Percentiles rank a stretch among this genome's conserved stretches.
phyloP scores from a whole-genome alignment of 2,888 invertebrate species.

The Luperina nickerlii region DNA sequence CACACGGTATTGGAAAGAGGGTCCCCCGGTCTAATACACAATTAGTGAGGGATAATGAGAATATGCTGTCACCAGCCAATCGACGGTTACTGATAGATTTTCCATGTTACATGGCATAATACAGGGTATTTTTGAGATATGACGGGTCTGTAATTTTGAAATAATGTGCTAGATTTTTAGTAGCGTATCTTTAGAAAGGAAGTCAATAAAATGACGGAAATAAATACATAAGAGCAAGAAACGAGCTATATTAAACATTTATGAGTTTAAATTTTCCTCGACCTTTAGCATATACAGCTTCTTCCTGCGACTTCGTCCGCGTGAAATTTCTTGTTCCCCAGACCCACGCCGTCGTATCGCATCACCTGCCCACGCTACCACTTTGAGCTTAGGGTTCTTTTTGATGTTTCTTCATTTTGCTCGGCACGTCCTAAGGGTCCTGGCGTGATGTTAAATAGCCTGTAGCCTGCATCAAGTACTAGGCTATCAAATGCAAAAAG shows the following conservation, averaged over 20 bases:
- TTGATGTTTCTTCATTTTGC: no score
- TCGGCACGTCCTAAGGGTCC: no score
- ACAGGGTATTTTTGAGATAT: conserved; percentile 16
- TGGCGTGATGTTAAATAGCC: no score
- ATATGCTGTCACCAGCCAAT: conserved; percentile 51
- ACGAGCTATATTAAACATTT: not conserved
- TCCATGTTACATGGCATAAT: conserved; percentile 39
- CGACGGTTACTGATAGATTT: conserved; percentile 40
- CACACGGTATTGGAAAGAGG: conserved; percentile 54
- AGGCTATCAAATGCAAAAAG: no score
- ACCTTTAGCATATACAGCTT: no score
- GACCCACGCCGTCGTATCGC: no score
- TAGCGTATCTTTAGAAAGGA: not conserved
- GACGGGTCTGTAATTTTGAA: not conserved
- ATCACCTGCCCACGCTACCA: no score
- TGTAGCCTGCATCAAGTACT: no score
- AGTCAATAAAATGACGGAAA: not conserved
- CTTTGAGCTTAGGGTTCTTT: no score
- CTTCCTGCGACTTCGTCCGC: no score
- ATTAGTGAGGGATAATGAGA: conserved; percentile 63
- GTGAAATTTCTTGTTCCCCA: no score
- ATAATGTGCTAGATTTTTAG: not conserved
- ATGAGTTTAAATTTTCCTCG: no score
- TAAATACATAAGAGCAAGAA: not conserved
- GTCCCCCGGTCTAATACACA: conserved; percentile 59